Percentiles rank a stretch among this genome's conserved stretches.
phyloP scores from a whole-genome alignment of 2,113 vertebrate genomes.

The Pholis gunnellus region DNA sequence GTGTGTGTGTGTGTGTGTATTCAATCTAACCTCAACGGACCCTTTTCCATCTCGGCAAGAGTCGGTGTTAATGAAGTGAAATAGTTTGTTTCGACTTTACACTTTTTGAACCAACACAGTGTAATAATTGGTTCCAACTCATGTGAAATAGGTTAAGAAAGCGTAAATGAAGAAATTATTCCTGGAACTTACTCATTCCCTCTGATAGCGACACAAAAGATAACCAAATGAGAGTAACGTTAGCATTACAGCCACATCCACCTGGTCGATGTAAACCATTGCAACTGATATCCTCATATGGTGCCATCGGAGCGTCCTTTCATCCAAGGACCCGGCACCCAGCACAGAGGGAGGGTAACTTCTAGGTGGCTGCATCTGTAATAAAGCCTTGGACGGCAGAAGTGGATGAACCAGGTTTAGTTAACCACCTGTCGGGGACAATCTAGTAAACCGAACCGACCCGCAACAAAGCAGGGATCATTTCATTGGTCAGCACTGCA shows the following conservation, averaged over 20 bases:
- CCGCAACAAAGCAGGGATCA: too few species aligned
- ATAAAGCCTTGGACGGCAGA: too few species aligned
- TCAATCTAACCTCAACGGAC: constrained; percentile 20
- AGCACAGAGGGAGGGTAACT: too few species aligned
- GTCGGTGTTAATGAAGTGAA: constrained; percentile 19
- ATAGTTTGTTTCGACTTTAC: constrained; percentile 19
- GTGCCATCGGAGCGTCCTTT: too few species aligned
- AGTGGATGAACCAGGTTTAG: too few species aligned
- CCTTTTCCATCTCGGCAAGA: constrained; percentile 20
- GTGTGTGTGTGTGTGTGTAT: not conserved
- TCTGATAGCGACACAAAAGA: not conserved
- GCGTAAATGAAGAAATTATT: not conserved
- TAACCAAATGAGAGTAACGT: not conserved
- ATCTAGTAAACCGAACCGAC: too few species aligned
- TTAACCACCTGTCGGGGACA: too few species aligned
- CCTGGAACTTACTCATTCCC: not conserved
- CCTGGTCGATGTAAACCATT: too few species aligned
- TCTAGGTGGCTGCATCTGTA: too few species aligned
- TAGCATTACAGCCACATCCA: not conserved
- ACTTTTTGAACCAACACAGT: not conserved
- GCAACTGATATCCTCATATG: too few species aligned
- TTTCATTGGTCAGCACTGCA: not conserved
- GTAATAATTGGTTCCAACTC: not conserved
- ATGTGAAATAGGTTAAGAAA: constrained; percentile 4
- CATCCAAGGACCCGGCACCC: too few species aligned